Base-by-base conservation (phyloP, 2,888 invertebrate genomes). In the Pyrochroa serraticornis region DNA sequence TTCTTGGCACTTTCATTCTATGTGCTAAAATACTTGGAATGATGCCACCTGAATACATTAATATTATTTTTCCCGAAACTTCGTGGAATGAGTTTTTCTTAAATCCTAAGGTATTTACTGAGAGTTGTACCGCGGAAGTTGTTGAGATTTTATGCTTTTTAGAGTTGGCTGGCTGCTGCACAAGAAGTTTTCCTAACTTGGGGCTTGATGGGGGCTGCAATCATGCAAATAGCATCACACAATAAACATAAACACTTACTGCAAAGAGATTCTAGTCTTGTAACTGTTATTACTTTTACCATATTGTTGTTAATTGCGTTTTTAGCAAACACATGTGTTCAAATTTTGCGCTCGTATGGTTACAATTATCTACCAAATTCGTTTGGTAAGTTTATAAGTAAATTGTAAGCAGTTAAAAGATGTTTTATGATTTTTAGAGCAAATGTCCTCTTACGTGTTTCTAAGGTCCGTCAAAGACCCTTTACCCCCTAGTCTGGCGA, bases 131-230 rank as follows among this genome's bases (percentile, higher is more conserved):
- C 1, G 7, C n/a, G 9, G 12, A 7, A 41, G 12, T 31, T 41
- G 9, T 1, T 7, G 6, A 14, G 5, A 39, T 33, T 44, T 53
- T 1, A 79, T 80, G 44, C 50, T 64, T 82, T 83, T 8, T 80
- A 91, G 87, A 89, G 93, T 66, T 95, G 95, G 95, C 84, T 91
- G 22, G 92, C 94, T 0, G 95, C 95, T 0, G 90, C 92, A 10
- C 90, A 93, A 74, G 95, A 95, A 79, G 88, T 89, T 0, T 95
- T 95, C 75, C 83, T 94, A 47, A 92, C 92, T 0, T 93, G 95
- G 95, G 93, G 93, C 1, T 78, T 94, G 6, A 81, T 94, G 14
- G 91, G 92, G 7, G 89, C 90, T 0, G 88, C 91, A 55, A 83
- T 90, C 52, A 91, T 92, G 88, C 92, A 92, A 77, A 83, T 91